Evolutionary conservation across 1,140 invertebrate genomes (phyloP).

Genomic region (Caenorhabditis latens): DNA sequence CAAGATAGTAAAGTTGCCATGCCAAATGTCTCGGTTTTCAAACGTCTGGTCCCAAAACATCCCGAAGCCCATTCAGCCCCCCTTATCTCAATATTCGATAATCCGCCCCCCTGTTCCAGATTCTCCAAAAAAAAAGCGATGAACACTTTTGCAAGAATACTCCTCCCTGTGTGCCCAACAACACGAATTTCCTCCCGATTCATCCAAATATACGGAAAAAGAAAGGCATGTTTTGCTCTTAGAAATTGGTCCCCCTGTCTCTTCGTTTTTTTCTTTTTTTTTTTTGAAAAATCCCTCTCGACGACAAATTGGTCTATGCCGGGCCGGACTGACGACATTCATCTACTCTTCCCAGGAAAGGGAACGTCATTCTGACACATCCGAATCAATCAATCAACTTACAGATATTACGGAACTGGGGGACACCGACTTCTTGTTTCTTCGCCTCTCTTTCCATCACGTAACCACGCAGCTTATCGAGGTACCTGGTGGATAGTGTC

Average conservation of each 20-base stretch:
- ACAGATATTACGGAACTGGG: slow-evolving; percentile 16
- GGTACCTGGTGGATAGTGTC: neutral
- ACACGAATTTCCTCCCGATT: neutral
- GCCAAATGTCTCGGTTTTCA: too few species aligned
- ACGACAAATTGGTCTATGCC: slow-evolving; percentile 42
- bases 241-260: neutral
- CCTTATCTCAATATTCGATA: too few species aligned
- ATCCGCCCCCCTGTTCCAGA: too few species aligned
- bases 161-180: neutral
- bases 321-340: slow-evolving; percentile 30
- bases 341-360: neutral
- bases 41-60: too few species aligned
- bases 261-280: neutral
- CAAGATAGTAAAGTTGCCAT: too few species aligned
- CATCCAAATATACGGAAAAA: neutral
- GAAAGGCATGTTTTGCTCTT: neutral
- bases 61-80: too few species aligned
- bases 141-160: neutral
- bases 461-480: neutral
- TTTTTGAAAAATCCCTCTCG: neutral
- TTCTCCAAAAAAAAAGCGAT: too few species aligned
- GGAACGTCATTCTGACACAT: slow-evolving; percentile 30
- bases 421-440: neutral
- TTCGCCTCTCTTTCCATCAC: neutral
- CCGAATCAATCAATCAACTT: slow-evolving; percentile 28